Evolutionary conservation across 92 coral and sea anemone genomes (phyloP), one percentile per base, ranked within the genome.

Genomic region (Diadumene lineata): DNA sequence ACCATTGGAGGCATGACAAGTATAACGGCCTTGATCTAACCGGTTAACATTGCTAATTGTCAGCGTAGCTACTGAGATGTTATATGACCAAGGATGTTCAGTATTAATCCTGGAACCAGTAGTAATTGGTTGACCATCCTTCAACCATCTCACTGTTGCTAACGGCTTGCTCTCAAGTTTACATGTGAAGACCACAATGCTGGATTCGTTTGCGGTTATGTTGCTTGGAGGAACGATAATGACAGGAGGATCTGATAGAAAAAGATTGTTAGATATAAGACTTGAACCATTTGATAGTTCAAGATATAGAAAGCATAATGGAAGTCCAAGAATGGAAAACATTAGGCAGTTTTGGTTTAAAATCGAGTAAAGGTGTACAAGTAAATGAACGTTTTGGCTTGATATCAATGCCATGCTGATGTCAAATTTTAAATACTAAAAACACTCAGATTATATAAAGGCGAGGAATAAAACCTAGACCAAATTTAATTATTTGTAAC

Each of bases 111-210:
- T 17, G 15, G 6, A 56, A 56, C 69, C 43, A 18, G 7, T 11
- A 21, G 25, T 21, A 26, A 68, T 1, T 24, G n/a, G 0, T 4
- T 27, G 7, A 19, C 82, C 75, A 68, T 70, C 53, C 69, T 25
- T 81, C 17, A 11, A 29, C 92, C 92, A 87, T 11, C 50, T 48
- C 28, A 87, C 65, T 22, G 76, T 30, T 10, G 88, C 25, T 17
- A 70, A 28, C 1, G 75, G 69, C 7, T 64, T 30, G 24, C 69
- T 31, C 17, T 69, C 58, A 8, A 68, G 77, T 16, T 61, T 66
- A 50, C 90, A 86, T 0, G 15, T 25, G 6, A 86, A 64, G 26
- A 56, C 64, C 11, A 60, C 81, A 56, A 25, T 30, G 0, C 77
- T 43, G 0, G 73, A 68, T 60, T 86, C 90, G 31, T 60, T 64